A percentile compares a stretch with the other conserved stretches of the same genome.
Conservation (phyloP, 2,888 invertebrate genomes). For the Atrina japonica region DNA sequence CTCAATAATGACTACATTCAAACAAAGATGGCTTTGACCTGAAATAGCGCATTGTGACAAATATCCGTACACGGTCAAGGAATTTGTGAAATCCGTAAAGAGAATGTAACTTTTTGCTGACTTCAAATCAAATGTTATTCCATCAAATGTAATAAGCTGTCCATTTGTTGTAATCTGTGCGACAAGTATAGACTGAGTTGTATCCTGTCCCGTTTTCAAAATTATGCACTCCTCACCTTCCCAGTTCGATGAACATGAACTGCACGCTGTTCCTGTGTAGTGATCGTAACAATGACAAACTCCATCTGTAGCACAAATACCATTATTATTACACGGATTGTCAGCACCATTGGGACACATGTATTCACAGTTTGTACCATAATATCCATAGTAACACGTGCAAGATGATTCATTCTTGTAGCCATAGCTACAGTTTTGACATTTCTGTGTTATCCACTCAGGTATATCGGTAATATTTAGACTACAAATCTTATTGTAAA, state of each 20-base stretch:
- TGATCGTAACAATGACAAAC: slow-evolving; percentile 59
- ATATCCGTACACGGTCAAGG: slow-evolving; percentile 26
- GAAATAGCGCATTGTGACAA: slow-evolving; percentile 32
- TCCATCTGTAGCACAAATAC: slow-evolving; percentile 57
- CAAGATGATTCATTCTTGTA: slow-evolving; percentile 43
- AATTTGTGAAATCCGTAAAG: slow-evolving; percentile 26
- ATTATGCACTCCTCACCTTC: slow-evolving; percentile 61
- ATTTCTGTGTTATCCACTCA: slow-evolving; percentile 58
- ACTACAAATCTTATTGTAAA: slow-evolving; percentile 45
- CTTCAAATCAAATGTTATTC: slow-evolving; percentile 54
- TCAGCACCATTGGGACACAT: slow-evolving; percentile 60
- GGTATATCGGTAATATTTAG: slow-evolving; percentile 45
- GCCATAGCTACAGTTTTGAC: slow-evolving; percentile 59
- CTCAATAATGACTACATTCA: slow-evolving; percentile 24
- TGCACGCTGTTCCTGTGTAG: slow-evolving; percentile 58
- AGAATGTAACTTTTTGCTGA: slow-evolving; percentile 47
- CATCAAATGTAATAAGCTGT: slow-evolving; percentile 62
- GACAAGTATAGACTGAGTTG: slow-evolving; percentile 42
- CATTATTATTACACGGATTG: slow-evolving; percentile 60
- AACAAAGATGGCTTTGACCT: slow-evolving; percentile 5
- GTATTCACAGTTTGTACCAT: slow-evolving; percentile 58
- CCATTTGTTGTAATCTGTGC: slow-evolving; percentile 60
- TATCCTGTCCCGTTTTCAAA: slow-evolving; percentile 37
- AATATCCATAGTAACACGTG: slow-evolving; percentile 64
- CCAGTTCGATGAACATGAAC: slow-evolving; percentile 58